Conservation (phyloP, 53 echinoderm and acorn worm species). For the Hippasteria phrygiana region DNA sequence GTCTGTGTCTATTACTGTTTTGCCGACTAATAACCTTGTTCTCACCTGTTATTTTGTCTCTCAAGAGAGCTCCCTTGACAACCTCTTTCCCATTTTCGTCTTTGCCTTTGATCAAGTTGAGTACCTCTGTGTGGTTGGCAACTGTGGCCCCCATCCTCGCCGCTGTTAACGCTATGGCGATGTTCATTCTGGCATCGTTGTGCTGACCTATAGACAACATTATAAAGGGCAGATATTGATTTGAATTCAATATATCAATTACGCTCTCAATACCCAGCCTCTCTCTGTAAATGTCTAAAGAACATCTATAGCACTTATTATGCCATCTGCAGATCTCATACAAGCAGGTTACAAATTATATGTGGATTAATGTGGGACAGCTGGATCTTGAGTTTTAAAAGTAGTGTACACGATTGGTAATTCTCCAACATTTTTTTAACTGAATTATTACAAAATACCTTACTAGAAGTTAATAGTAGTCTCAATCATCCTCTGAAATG, state of each 20-base stretch:
- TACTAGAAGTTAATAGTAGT: too few species aligned
- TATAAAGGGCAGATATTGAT: not conserved
- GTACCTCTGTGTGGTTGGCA: slow-evolving; percentile 94
- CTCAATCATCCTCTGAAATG: too few species aligned
- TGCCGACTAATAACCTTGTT: too few species aligned
- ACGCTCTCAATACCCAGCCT: not conserved
- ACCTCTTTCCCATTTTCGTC: slow-evolving; percentile 84
- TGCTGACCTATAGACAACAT: slow-evolving; percentile 72
- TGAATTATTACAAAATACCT: too few species aligned
- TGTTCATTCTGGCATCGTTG: slow-evolving; percentile 99
- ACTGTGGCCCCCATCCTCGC: slow-evolving; percentile 94
- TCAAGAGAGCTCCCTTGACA: slow-evolving; percentile 82
- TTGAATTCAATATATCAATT: not conserved
- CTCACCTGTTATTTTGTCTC: slow-evolving; percentile 85
- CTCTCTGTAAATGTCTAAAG: not conserved
- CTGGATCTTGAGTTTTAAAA: too few species aligned
- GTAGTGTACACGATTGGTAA: too few species aligned
- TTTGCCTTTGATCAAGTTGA: slow-evolving; percentile 85
- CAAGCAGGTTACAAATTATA: too few species aligned
- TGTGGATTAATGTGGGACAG: too few species aligned
- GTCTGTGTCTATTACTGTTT: too few species aligned
- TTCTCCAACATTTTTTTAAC: too few species aligned
- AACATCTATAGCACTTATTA: too few species aligned
- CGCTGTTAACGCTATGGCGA: slow-evolving; percentile 93
- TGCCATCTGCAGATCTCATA: too few species aligned